These are phyloP conservation scores for Euphonia xanthogaster DNA, from an alignment of 2,797 vertebrate species.

Conservation along the genomic window DNA sequence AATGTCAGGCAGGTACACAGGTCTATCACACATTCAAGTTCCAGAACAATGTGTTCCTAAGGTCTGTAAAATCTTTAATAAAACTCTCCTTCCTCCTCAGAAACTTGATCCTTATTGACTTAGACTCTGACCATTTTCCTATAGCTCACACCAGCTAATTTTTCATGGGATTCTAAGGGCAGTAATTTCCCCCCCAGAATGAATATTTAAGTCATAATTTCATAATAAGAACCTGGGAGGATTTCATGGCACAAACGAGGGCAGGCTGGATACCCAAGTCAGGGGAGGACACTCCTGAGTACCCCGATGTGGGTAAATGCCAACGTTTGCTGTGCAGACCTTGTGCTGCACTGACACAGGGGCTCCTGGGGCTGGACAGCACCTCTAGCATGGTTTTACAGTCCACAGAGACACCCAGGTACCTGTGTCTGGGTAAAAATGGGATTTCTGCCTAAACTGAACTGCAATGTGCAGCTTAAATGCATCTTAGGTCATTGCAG, in stretches of 20 bases:
- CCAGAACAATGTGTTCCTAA: neutral
- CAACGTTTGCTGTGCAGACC: neutral
- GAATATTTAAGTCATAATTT: neutral
- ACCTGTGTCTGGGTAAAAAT: neutral
- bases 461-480: neutral
- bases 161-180: neutral
- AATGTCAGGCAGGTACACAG: neutral
- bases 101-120: neutral
- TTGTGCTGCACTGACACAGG: neutral
- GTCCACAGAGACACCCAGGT: neutral
- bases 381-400: accelerated
- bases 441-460: neutral
- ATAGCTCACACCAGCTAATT: neutral
- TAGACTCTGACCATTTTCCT: neutral
- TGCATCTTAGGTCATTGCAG: neutral
- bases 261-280: neutral
- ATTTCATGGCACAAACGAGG: neutral
- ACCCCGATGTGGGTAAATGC: neutral
- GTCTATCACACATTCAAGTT: neutral
- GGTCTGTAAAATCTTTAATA: conserved; percentile 7
- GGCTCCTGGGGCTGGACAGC: neutral
- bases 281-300: neutral
- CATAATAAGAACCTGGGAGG: neutral
- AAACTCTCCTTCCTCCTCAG: conserved; percentile 18
- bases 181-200: neutral